Conservation (phyloP, 2,113 vertebrate species). For the Sigmodon hispidus region DNA sequence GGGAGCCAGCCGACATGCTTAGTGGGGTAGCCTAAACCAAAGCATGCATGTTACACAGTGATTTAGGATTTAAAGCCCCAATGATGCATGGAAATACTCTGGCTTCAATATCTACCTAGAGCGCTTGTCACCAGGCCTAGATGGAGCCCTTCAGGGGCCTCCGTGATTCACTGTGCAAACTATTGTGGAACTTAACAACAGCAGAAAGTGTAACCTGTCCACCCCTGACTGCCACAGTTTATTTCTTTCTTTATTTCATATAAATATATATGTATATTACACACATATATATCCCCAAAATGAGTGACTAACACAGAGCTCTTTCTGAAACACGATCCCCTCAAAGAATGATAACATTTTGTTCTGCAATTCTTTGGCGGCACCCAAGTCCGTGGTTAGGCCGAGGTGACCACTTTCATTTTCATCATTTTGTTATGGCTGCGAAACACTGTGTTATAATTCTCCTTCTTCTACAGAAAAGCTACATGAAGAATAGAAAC, state of each 20-base stretch:
- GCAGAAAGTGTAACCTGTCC: neutral
- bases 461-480: slow-evolving; percentile 47
- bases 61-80: slow-evolving; percentile 42
- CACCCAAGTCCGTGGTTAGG: neutral
- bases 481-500: slow-evolving; percentile 60
- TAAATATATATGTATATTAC: neutral
- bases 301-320: neutral
- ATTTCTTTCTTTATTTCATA: neutral
- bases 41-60: neutral
- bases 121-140: no score
- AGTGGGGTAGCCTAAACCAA: slow-evolving; percentile 1
- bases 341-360: slow-evolving; percentile 44
- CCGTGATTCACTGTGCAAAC: neutral
- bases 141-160: neutral
- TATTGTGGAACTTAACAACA: neutral
- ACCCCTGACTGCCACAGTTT: neutral
- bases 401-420: neutral
- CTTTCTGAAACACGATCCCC: slow-evolving; percentile 1
- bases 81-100: no score
- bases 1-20: slow-evolving; percentile 20
- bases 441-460: neutral
- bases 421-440: slow-evolving; percentile 61
- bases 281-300: neutral
- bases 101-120: neutral
- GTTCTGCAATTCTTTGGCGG: neutral